Evolutionary conservation across 2,888 invertebrate genomes (phyloP).

Genomic region (Diploptera punctata): DNA sequence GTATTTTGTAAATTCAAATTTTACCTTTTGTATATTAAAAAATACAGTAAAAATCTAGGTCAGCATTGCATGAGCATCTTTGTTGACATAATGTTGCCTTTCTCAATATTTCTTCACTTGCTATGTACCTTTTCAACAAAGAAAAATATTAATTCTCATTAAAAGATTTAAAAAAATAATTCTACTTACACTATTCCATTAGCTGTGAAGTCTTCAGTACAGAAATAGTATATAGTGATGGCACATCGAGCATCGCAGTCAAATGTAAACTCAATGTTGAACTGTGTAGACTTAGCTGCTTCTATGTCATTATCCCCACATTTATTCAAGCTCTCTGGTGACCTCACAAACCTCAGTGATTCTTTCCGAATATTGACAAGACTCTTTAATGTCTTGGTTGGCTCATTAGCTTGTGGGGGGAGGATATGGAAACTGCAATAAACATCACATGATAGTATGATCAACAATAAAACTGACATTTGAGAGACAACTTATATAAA

Average conservation of each 20-base stretch:
- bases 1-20: too few relatives aligned
- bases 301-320: constrained; percentile 45
- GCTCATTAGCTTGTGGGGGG: constrained; percentile 96
- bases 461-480: constrained; percentile 14
- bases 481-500: constrained; percentile 14
- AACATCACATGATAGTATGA: too few relatives aligned
- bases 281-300: constrained; percentile 56
- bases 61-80: too few relatives aligned
- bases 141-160: too few relatives aligned
- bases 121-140: too few relatives aligned
- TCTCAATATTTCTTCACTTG: too few relatives aligned
- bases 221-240: constrained; percentile 95
- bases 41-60: too few relatives aligned
- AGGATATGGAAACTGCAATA: constrained; percentile 89
- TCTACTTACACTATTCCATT: constrained; percentile 81
- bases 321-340: constrained; percentile 62
- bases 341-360: constrained; percentile 87
- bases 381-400: constrained; percentile 95
- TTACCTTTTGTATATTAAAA: too few relatives aligned
- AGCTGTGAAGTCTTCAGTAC: constrained; percentile 88
- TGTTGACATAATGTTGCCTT: too few relatives aligned
- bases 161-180: background rate
- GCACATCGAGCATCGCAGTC: constrained; percentile 95
- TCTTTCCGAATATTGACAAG: constrained; percentile 97
- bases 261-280: constrained; percentile 97